Evolutionary conservation across 2,797 vertebrate genomes (phyloP).

Genomic region (Acanthornis magna): DNA sequence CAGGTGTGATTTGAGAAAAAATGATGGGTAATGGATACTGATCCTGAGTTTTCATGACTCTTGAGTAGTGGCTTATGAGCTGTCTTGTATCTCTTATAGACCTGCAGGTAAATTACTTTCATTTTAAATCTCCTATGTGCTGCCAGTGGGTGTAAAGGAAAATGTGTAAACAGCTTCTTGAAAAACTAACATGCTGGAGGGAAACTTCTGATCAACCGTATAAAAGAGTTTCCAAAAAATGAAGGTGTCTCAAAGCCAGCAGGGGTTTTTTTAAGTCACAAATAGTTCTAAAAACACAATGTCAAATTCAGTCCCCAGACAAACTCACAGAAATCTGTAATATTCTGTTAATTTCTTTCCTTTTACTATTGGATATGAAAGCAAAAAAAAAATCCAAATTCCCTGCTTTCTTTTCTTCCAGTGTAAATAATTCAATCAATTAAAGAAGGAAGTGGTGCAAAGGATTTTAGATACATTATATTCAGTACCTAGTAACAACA

Average conservation of each 20-base stretch:
- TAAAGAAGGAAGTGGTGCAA: background rate
- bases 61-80: background rate
- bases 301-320: background rate
- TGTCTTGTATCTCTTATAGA: background rate
- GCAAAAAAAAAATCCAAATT: no score
- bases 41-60: background rate
- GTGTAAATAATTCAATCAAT: background rate
- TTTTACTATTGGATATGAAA: background rate
- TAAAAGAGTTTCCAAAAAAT: background rate
- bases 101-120: background rate
- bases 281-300: background rate
- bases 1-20: background rate
- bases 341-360: background rate
- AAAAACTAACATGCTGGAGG: slow-evolving; percentile 4
- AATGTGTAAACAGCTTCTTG: background rate
- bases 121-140: background rate
- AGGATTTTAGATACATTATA: background rate
- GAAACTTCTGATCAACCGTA: background rate
- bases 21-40: background rate
- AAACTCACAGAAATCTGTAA: background rate
- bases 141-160: background rate
- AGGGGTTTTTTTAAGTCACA: background rate
- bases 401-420: background rate
- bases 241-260: background rate
- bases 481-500: background rate